phyloP scores from a whole-genome alignment of 2,113 vertebrate genomes.

The Ochotona princeps region DNA sequence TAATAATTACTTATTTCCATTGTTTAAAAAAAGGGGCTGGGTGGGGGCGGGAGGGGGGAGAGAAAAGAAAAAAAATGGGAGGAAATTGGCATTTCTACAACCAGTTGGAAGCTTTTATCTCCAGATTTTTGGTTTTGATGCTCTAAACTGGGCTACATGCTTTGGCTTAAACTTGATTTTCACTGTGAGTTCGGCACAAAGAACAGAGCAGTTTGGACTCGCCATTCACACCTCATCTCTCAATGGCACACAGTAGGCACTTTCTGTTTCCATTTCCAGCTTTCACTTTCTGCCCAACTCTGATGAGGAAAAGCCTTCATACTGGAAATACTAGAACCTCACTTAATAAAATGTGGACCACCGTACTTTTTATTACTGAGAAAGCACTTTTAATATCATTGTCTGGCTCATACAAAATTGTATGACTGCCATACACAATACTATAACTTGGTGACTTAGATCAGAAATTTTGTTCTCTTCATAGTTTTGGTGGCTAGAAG shows the following conservation, averaged over 20 bases:
- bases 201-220: background rate
- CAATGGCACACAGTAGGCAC: background rate
- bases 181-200: background rate
- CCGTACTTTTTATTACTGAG: background rate
- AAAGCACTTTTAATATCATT: background rate
- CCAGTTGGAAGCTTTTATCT: constrained; percentile 72
- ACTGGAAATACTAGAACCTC: background rate
- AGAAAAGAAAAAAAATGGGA: background rate
- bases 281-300: background rate
- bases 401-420: background rate
- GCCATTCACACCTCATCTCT: background rate
- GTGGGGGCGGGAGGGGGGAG: background rate
- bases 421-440: background rate
- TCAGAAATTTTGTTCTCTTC: background rate
- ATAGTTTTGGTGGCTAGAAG: background rate
- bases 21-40: background rate
- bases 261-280: background rate
- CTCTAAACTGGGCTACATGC: background rate
- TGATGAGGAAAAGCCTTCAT: background rate
- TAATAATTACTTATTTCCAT: constrained; percentile 40
- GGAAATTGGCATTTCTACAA: constrained; percentile 56
- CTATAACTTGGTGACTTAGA: background rate
- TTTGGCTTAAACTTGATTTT: background rate
- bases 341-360: background rate
- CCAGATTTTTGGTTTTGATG: constrained; percentile 37